Evolutionary conservation across 2,888 invertebrate species (phyloP), one percentile per base, ranked within the genome.

Genomic region (Minunthozetes semirufus): DNA sequence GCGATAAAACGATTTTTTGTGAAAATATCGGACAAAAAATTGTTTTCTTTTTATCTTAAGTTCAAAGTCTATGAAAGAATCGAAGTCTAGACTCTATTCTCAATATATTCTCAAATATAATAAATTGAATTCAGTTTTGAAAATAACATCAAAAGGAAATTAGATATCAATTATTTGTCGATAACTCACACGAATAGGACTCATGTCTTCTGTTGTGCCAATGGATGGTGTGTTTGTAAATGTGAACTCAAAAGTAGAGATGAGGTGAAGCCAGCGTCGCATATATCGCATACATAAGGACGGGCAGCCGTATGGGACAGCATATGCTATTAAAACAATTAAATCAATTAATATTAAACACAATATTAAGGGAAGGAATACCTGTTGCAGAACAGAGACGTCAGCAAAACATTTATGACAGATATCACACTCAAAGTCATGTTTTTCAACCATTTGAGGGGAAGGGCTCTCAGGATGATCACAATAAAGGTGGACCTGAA

Each of bases 201-300:
- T 68, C 68, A 68, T 68, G 68, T 29, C 19, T 53, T 63, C 33
- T 25, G 29, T n/a, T n/a, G 42, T n/a, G 56, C 25, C 25, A 33
- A 59, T 15, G 76, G 75, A 59, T 79, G 78, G 78, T 85, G 84
- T 3, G 83, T 81, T 68, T 80, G 80, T 29, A 83, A 80, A 79
- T 85, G 85, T 61, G 81, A 81, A 75, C 81, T 81, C 17, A 85
- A 80, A 3, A 82, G 82, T 77, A 82, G 82, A 6, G 81, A 81
- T 50, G 83, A 84, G 19, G 84, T 85, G 80, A 85, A 85, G 13
- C 85, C 85, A 71, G 85, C 85, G 79, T 85, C 85, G 80, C 85
- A 85, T 76, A 81, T 81, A 76, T 83, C 81, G 80, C 86, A 86
- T 13, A 86, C 83, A 79, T 84, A 84, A 5, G 85, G 84, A 25